These are phyloP conservation scores for Drosophila kohkoa DNA, from an alignment of 1,140 invertebrate genomes.

Conservation along the genomic window DNA sequence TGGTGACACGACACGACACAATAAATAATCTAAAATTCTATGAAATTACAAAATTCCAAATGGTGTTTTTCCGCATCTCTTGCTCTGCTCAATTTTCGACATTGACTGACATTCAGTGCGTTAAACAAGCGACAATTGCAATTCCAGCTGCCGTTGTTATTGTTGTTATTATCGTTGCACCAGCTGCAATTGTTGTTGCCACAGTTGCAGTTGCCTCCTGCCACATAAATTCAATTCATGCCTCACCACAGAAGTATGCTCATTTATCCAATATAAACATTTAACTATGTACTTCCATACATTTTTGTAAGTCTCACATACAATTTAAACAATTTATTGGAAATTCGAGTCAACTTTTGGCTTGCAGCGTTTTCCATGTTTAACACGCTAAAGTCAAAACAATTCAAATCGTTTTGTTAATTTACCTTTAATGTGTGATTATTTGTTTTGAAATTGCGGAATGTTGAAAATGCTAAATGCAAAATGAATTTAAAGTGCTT, in stretches of 20 bases:
- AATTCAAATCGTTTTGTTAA: slow-evolving; percentile 40
- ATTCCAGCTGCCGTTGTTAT: slow-evolving; percentile 38
- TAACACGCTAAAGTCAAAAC: background rate
- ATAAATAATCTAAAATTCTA: slow-evolving; percentile 82
- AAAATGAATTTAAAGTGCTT: slow-evolving; percentile 54
- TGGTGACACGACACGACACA: slow-evolving; percentile 40
- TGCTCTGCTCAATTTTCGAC: background rate
- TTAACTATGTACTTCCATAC: background rate
- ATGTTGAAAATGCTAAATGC: slow-evolving; percentile 37
- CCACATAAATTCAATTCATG: background rate
- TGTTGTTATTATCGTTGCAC: slow-evolving; percentile 8
- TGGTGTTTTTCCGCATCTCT: slow-evolving; percentile 47
- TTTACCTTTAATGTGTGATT: slow-evolving; percentile 41
- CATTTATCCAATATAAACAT: too few species aligned
- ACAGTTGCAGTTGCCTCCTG: slow-evolving; percentile 1
- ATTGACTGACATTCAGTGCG: slow-evolving; percentile 29
- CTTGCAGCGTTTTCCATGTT: background rate
- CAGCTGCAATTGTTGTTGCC: too few species aligned
- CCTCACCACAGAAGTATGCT: background rate
- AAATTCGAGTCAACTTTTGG: too few species aligned
- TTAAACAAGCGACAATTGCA: slow-evolving; percentile 42
- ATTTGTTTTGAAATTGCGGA: slow-evolving; percentile 39
- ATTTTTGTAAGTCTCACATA: background rate
- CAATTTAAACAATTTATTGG: background rate
- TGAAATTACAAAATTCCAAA: slow-evolving; percentile 80